Conservation (phyloP, 2,888 invertebrate genomes). For the Drosophila dives region DNA sequence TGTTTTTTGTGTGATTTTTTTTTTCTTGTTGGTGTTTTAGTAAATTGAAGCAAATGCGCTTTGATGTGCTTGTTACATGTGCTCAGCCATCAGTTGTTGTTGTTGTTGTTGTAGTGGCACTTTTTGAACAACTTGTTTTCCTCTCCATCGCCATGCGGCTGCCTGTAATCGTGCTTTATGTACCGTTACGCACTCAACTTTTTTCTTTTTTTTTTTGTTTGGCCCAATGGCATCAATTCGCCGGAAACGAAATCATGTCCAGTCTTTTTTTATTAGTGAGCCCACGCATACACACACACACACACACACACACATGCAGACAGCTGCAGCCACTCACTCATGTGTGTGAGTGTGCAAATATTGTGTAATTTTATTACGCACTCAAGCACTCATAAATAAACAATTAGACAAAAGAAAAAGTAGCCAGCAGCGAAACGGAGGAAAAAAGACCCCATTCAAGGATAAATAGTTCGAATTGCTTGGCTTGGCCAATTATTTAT, state of each 20-base stretch:
- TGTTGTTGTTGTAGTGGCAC: not conserved
- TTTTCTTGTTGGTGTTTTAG: constrained; percentile 71
- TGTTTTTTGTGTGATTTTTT: constrained; percentile 20
- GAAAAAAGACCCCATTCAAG: not conserved
- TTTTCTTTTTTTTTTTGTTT: constrained; percentile 55
- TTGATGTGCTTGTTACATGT: constrained; percentile 82
- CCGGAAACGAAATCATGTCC: constrained; percentile 68
- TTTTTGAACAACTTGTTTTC: constrained; percentile 7
- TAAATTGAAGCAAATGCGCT: constrained; percentile 84
- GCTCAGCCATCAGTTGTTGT: constrained; percentile 29
- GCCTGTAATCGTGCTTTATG: constrained; percentile 83
- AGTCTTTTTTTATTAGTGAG: constrained; percentile 58
- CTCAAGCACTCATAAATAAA: constrained; percentile 83
- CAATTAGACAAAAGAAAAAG: constrained; percentile 75
- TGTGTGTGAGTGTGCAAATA: constrained; percentile 62
- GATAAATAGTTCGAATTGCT: constrained; percentile 13
- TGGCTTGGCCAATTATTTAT: constrained; percentile 69
- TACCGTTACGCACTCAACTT: constrained; percentile 82
- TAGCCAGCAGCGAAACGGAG: constrained; percentile 6
- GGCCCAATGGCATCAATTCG: constrained; percentile 64
- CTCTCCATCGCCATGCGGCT: constrained; percentile 20
- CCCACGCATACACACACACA: not conserved
- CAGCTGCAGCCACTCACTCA: not conserved
- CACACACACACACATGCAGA: constrained; percentile 2
- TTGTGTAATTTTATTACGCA: constrained; percentile 83